phyloP scores from a whole-genome alignment of 1,140 invertebrate genomes.

The Nasonia vitripennis region DNA sequence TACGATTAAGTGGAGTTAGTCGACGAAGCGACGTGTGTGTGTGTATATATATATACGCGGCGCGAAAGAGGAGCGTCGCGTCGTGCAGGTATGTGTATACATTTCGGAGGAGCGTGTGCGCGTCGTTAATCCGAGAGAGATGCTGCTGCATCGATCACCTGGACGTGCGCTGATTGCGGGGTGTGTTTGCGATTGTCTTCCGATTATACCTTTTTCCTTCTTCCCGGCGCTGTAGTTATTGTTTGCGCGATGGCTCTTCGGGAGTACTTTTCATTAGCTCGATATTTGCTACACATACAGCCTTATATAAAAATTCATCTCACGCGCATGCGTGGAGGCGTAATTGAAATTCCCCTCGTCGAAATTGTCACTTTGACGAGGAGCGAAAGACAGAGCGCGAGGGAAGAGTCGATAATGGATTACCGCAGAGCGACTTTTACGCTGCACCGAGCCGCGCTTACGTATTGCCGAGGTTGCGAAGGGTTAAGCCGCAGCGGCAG shows the following conservation, averaged over 20 bases:
- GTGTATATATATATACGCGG: background rate
- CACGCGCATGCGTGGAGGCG: too few species aligned
- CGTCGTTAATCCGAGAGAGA: slow-evolving; percentile 50
- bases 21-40: background rate
- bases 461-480: background rate
- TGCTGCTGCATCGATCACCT: background rate
- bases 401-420: slow-evolving; percentile 12
- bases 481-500: background rate
- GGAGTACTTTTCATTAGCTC: background rate
- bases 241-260: background rate
- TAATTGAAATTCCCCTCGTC: background rate
- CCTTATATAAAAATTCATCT: too few species aligned
- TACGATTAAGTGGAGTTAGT: slow-evolving; percentile 58
- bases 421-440: slow-evolving; percentile 29
- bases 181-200: background rate
- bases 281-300: too few species aligned
- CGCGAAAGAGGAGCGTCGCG: background rate
- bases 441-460: background rate
- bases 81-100: background rate
- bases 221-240: background rate
- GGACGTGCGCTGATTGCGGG: slow-evolving; percentile 1
- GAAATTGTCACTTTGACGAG: background rate
- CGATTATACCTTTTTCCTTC: background rate
- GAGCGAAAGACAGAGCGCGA: background rate
- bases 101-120: background rate